These are phyloP conservation scores for Frankliniella intonsa DNA, from an alignment of 2,888 invertebrate genomes.

Conservation along the genomic window DNA sequence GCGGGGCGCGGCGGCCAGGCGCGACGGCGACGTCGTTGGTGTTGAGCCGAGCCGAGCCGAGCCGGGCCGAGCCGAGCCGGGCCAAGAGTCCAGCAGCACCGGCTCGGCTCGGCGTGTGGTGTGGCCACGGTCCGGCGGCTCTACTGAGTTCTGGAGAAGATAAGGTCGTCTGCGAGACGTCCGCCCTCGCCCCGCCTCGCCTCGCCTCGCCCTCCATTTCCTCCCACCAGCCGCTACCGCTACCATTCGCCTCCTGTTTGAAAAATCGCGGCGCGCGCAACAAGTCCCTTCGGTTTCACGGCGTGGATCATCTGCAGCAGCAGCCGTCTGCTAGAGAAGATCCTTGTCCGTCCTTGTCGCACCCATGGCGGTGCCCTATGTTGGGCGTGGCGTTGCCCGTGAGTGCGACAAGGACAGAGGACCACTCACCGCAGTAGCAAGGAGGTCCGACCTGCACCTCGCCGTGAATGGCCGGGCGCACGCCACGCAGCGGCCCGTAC, in stretches of 20 bases:
- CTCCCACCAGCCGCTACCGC: not conserved
- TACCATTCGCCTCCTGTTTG: too few species aligned
- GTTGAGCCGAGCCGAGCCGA: not conserved
- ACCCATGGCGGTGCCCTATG: too few species aligned
- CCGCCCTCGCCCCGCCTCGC: not conserved
- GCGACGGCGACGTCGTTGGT: not conserved
- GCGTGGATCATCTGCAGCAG: too few species aligned
- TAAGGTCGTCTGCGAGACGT: constrained; percentile 18
- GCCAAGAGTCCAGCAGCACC: not conserved
- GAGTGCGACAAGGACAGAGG: too few species aligned
- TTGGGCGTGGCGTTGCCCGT: too few species aligned
- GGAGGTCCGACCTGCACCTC: too few species aligned
- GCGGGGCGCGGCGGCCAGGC: not conserved
- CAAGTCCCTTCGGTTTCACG: too few species aligned
- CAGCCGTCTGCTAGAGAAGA: too few species aligned
- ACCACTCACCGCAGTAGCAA: too few species aligned
- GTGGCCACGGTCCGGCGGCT: constrained; percentile 1
- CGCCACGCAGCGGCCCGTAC: not conserved
- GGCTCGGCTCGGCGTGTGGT: not conserved
- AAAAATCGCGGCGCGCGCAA: too few species aligned
- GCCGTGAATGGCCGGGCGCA: not conserved
- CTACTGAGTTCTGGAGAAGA: not conserved
- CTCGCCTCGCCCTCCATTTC: not conserved
- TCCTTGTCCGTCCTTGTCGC: too few species aligned
- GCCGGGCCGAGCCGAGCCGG: not conserved